Conservation (phyloP, 1,140 invertebrate species). For the Portunus trituberculatus region DNA sequence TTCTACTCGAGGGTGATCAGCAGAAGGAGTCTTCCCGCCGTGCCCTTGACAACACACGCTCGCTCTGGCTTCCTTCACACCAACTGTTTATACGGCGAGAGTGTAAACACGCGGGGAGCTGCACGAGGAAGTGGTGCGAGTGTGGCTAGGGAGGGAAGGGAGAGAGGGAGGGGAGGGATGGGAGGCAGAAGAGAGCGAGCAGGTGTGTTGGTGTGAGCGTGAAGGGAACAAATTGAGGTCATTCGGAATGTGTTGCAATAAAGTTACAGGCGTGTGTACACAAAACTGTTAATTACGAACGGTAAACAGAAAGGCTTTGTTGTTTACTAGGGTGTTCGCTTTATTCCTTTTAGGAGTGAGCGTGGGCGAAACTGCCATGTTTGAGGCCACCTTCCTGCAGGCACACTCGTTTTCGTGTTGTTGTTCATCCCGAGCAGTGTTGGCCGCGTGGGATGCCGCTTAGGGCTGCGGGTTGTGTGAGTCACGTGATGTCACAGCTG, state of each 20-base stretch:
- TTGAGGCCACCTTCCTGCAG: background rate
- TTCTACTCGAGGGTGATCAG: background rate
- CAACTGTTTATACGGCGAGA: slow-evolving; percentile 29
- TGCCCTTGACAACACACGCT: slow-evolving; percentile 13
- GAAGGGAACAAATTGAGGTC: slow-evolving; percentile 25
- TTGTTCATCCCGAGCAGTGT: background rate
- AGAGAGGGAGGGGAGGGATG: background rate
- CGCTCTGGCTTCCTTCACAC: slow-evolving; percentile 46
- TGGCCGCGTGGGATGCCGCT: background rate
- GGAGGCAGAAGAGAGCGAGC: background rate
- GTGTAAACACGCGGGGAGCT: slow-evolving; percentile 32
- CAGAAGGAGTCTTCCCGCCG: background rate
- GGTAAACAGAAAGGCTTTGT: background rate
- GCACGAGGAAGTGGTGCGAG: background rate
- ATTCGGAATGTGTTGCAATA: background rate
- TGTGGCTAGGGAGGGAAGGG: background rate
- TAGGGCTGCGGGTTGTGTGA: background rate
- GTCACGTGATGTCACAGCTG: slow-evolving; percentile 1
- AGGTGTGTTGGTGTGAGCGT: background rate
- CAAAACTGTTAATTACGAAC: background rate
- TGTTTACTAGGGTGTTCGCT: background rate
- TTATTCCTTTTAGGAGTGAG: background rate
- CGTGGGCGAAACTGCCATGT: background rate
- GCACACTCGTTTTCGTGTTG: background rate
- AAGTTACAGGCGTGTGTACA: background rate